A percentile compares a stretch with the other conserved stretches of the same genome.
These are phyloP conservation scores for Athene noctua DNA, from an alignment of 2,113 vertebrate genomes.

Conservation along the genomic window DNA sequence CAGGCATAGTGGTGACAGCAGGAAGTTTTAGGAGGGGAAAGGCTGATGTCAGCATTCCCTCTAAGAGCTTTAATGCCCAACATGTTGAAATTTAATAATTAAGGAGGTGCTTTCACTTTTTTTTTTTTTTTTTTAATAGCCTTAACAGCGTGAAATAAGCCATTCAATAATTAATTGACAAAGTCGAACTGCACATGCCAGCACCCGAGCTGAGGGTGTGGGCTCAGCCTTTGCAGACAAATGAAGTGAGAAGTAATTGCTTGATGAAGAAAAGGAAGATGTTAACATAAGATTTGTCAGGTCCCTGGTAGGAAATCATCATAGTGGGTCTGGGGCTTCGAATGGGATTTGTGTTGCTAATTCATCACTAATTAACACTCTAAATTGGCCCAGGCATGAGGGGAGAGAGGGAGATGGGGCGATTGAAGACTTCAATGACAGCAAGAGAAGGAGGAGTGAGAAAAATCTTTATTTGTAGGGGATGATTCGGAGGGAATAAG, in stretches of 20 bases:
- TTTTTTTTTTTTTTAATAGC: conserved; percentile 20
- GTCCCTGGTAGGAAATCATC: conserved; percentile 58
- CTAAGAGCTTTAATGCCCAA: neutral
- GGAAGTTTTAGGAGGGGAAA: neutral
- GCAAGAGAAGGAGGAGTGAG: neutral
- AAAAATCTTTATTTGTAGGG: neutral
- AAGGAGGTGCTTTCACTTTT: conserved; percentile 38
- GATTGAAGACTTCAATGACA: neutral
- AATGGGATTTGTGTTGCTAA: conserved; percentile 65
- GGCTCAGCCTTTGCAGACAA: conserved; percentile 60
- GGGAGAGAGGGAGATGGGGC: neutral
- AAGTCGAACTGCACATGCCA: conserved; percentile 57
- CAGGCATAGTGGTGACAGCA: neutral
- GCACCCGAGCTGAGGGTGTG: neutral
- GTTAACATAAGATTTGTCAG: conserved; percentile 64
- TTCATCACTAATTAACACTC: conserved; percentile 74
- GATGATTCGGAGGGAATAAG: neutral
- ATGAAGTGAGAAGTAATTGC: conserved; percentile 70
- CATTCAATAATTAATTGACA: conserved; percentile 78
- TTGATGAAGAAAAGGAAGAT: conserved; percentile 64
- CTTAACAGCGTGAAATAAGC: conserved; percentile 65
- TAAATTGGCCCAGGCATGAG: conserved; percentile 31
- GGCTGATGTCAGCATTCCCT: neutral
- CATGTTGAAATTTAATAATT: conserved; percentile 57
- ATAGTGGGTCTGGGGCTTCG: neutral